Evolutionary conservation across 2,113 vertebrate species (phyloP), one percentile per base, ranked within the genome.

Genomic region (Meriones unguiculatus): DNA sequence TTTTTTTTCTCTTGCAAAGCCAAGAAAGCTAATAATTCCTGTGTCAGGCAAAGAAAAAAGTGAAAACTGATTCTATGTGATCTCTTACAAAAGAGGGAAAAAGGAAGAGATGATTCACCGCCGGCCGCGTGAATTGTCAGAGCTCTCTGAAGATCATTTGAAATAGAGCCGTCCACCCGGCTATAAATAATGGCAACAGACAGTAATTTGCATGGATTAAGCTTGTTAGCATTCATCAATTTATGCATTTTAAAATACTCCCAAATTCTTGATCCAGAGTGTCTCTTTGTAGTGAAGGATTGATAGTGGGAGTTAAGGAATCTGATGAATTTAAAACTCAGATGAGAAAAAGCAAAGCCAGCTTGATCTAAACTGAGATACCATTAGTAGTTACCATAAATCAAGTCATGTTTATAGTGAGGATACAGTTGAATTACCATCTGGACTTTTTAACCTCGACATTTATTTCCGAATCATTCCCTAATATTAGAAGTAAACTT

Each of bases 401-500:
- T 99, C 99, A 99, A 98, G 98, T 97, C 96, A 90, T 99, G 98
- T 99, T 99, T 99, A 99, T 98, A 98, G 98, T 97, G 94, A 98
- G 98, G 98, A 98, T 98, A 98, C 98, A 98, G 98, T 98, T 98
- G 98, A 99, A 99, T 99, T 98, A 98, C 98, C 99, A 99, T 99
- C 99, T 99, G 99, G 99, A 98, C 99, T 99, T 99, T 99, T 99
- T 99, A 99, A 99, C 99, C 99, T 98, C 96, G 98, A 98, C 98
- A 98, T 99, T 98, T 99, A 99, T 99, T 99, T 99, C 98, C 97
- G 94, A 99, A 98, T 98, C 98, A 91, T 98, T 97, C 98, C 97
- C 96, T 98, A 95, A 98, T 98, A 98, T 98, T 98, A 98, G 98
- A 98, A 98, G 98, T 97, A 98, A 98, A 98, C 98, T 98, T 99